Evolutionary conservation across 2,888 invertebrate species (phyloP), one percentile per base, ranked within the genome.

Genomic region (Alsophila aescularia): DNA sequence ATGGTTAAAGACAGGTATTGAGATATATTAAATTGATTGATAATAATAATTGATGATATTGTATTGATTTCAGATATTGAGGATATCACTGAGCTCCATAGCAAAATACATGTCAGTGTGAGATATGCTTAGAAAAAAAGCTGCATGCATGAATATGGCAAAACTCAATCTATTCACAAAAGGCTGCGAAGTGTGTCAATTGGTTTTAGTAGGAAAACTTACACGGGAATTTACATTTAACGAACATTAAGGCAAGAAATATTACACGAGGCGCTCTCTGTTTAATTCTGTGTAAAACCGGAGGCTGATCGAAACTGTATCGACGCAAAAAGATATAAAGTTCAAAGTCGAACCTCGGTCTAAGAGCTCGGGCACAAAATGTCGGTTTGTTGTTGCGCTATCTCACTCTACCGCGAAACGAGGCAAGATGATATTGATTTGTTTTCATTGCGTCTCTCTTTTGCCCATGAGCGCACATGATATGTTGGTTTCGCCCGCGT

Each of bases 391-490:
- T 91, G 79, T 90, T 87, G 81, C 83, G 83, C 85, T 75, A 75
- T 89, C 91, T 87, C 90, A 79, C 75, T 89, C 90, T 77, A 76
- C 72, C 77, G 82, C 81, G 77, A 83, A 85, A 83, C 81, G 73
- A 74, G 62, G 69, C 75, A 79, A 83, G 86, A 87, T 86, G 83
- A 83, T 89, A 90, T 92, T 89, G 90, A 92, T 92, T 92, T 93
- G 93, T 93, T 92, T 92, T 92, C 92, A 88, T 86, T 85, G 87
- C 87, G 79, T 90, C 92, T 88, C 91, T 83, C 73, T 90, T 84
- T 75, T 73, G 65, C 89, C 69, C 78, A 74, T 74, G 74, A 73
- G 67, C 67, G 69, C 66, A 69, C 72, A 79, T 86, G 83, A 75
- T 76, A 72, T 66, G 74, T 81, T 71, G 68, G 76, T 90, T 82